Percentiles rank a stretch among this genome's conserved stretches.
Conservation (phyloP, 2,113 vertebrate species). For the Telmatochromis sp. region DNA sequence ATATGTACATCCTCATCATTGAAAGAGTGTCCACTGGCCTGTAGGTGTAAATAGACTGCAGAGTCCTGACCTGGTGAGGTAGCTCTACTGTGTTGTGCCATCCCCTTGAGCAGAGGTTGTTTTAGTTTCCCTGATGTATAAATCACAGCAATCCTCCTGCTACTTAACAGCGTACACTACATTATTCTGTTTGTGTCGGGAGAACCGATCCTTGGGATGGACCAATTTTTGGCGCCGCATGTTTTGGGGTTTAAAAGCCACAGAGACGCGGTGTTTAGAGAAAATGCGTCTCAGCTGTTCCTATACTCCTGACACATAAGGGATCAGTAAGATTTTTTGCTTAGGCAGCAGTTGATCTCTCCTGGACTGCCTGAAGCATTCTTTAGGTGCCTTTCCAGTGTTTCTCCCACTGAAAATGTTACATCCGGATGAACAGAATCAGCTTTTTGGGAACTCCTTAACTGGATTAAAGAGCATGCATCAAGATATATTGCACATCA, state of each 20-base stretch:
- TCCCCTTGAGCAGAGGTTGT: background rate
- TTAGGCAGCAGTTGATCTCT: background rate
- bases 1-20: background rate
- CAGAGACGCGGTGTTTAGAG: background rate
- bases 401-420: background rate
- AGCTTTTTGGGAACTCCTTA: background rate
- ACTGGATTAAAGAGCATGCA: background rate
- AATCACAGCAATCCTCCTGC: background rate
- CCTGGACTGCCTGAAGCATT: accelerated
- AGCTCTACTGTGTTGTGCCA: background rate
- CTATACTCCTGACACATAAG: background rate
- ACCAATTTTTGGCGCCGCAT: background rate
- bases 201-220: background rate
- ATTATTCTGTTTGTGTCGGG: accelerated
- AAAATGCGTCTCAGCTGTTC: background rate
- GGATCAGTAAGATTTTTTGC: background rate
- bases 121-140: background rate
- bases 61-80: background rate
- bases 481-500: background rate
- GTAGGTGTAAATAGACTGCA: background rate
- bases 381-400: background rate
- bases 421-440: no score
- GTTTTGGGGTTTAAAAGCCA: background rate
- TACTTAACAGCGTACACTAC: background rate
- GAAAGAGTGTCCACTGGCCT: background rate